Conservation (phyloP, 2,113 vertebrate genomes). For the Steatornis caripensis region DNA sequence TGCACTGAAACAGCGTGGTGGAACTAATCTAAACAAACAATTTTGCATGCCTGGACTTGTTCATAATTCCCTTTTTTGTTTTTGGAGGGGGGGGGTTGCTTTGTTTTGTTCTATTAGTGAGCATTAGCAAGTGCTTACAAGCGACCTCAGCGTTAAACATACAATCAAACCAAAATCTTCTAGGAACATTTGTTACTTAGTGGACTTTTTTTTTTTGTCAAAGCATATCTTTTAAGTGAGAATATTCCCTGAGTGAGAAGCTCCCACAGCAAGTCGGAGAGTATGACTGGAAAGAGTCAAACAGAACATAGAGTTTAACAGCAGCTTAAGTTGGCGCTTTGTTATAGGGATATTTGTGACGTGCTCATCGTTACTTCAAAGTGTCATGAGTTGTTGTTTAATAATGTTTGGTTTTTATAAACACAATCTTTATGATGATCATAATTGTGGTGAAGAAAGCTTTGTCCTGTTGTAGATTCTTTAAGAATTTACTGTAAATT, state of each 20-base stretch:
- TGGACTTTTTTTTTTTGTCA: neutral
- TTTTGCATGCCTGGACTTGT: neutral
- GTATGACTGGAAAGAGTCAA: neutral
- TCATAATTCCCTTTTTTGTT: neutral
- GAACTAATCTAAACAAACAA: neutral
- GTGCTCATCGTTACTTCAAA: neutral
- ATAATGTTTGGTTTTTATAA: neutral
- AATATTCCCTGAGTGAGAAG: neutral
- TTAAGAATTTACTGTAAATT: neutral
- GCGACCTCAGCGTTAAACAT: neutral
- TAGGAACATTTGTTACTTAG: neutral
- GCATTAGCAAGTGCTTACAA: neutral
- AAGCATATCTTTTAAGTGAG: neutral
- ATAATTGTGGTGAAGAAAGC: neutral
- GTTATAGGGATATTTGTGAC: neutral
- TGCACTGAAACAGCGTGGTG: neutral
- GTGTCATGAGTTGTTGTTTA: neutral
- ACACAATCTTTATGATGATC: neutral
- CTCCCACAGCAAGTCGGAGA: neutral
- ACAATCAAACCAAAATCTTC: neutral
- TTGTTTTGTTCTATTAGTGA: neutral
- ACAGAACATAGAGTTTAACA: neutral
- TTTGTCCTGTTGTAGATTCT: neutral
- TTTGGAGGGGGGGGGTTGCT: neutral
- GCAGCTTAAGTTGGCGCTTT: neutral